Conservation (phyloP, 2,797 vertebrate species). For the Graptemys geographica region DNA sequence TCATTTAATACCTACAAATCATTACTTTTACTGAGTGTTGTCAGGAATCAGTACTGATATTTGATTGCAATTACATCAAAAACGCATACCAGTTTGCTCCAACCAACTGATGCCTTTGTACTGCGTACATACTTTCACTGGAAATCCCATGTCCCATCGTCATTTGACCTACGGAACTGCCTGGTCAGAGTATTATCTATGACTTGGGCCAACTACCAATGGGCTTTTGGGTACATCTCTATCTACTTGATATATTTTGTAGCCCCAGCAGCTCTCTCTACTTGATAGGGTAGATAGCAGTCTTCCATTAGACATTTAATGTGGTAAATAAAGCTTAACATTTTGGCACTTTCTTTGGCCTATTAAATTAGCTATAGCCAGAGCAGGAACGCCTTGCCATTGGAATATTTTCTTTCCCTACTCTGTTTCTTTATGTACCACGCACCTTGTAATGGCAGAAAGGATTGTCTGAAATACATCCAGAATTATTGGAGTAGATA, state of each 20-base stretch:
- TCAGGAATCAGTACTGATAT: neutral
- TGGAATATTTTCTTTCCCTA: neutral
- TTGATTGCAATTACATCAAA: neutral
- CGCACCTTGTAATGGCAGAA: neutral
- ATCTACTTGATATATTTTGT: neutral
- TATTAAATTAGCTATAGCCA: neutral
- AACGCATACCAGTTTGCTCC: neutral
- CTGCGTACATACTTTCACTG: neutral
- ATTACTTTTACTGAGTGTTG: neutral
- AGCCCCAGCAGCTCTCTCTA: fast-evolving
- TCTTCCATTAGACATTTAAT: neutral
- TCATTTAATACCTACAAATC: neutral
- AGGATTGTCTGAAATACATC: neutral
- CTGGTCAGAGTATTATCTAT: neutral
- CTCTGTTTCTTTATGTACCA: neutral
- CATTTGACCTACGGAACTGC: neutral
- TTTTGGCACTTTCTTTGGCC: neutral
- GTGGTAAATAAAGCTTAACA: neutral
- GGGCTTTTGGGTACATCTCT: fast-evolving
- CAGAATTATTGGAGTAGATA: neutral
- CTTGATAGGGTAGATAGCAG: neutral
- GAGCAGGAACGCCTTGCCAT: neutral
- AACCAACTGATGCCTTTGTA: fast-evolving
- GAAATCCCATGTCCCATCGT: neutral
- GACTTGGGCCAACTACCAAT: neutral